Conservation (phyloP, 1,140 invertebrate species). For the Schlechtendalia chinensis region DNA sequence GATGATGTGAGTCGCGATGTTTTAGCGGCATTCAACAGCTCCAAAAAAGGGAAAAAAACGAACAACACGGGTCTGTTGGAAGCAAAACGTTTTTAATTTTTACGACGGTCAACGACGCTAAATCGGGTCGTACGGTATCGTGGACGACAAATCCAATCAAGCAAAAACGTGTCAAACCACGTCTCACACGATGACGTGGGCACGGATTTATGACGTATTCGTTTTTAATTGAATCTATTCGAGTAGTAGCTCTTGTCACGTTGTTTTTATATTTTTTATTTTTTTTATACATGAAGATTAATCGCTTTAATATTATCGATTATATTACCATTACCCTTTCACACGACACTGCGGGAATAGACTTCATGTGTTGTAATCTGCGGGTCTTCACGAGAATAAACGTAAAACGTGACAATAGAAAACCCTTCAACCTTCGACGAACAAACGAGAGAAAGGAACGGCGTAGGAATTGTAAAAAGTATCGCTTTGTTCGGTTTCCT, state of each 20-base stretch:
- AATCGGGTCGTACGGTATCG: neutral
- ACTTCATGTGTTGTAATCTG: slow-evolving; percentile 9
- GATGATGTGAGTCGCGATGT: too few relatives aligned
- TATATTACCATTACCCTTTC: neutral
- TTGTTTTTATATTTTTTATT: neutral
- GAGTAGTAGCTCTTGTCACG: slow-evolving; percentile 33
- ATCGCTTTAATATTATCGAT: slow-evolving; percentile 39
- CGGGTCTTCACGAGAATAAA: slow-evolving; percentile 2
- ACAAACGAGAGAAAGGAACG: slow-evolving; percentile 5
- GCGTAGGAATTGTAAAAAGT: neutral
- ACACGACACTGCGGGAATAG: neutral
- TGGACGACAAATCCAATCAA: neutral
- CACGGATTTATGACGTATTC: slow-evolving; percentile 6
- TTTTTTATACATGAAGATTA: slow-evolving; percentile 15
- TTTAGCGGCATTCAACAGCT: too few relatives aligned
- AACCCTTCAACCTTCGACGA: slow-evolving; percentile 24
- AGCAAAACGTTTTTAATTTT: too few relatives aligned
- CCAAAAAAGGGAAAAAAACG: too few relatives aligned
- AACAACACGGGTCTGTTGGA: too few relatives aligned
- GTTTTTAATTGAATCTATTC: slow-evolving; percentile 34
- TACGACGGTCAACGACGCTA: neutral
- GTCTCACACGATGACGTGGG: neutral
- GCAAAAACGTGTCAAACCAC: neutral
- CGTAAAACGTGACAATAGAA: slow-evolving; percentile 22
- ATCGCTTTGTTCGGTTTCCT: neutral